phyloP scores from a whole-genome alignment of 2,797 vertebrate genomes.

The Neosalanx taihuensis region DNA sequence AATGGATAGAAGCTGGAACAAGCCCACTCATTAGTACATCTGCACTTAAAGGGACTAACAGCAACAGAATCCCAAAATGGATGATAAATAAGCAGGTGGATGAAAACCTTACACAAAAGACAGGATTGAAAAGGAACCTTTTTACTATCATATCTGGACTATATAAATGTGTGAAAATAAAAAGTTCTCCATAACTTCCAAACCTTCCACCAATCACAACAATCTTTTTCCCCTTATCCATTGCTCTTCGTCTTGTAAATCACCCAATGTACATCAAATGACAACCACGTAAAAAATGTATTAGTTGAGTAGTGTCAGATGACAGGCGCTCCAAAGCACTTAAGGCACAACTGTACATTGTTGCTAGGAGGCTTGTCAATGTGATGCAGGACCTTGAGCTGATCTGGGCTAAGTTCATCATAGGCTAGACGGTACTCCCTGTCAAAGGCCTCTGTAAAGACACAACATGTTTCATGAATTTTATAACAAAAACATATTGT shows the following conservation, averaged over 20 bases:
- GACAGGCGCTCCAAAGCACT: slow-evolving; percentile 85
- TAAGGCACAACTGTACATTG: slow-evolving; percentile 86
- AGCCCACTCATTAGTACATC: not conserved
- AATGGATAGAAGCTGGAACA: slow-evolving; percentile 32
- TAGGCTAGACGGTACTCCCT: slow-evolving; percentile 87
- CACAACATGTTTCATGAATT: not conserved
- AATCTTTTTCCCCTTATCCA: slow-evolving; percentile 1
- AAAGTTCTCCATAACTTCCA: slow-evolving; percentile 7
- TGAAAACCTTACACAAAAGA: slow-evolving; percentile 29
- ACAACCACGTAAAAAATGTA: slow-evolving; percentile 1
- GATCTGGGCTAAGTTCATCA: slow-evolving; percentile 78
- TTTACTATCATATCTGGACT: slow-evolving; percentile 57
- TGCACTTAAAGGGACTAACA: slow-evolving; percentile 15
- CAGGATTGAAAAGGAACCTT: slow-evolving; percentile 28
- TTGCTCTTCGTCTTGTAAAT: not conserved
- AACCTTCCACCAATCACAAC: not conserved
- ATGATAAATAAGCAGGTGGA: slow-evolving; percentile 34
- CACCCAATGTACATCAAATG: not conserved
- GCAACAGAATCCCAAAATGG: slow-evolving; percentile 33
- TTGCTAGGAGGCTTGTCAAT: slow-evolving; percentile 83
- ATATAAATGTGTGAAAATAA: slow-evolving; percentile 21
- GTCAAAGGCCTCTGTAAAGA: slow-evolving; percentile 90
- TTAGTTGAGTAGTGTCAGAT: slow-evolving; percentile 70
- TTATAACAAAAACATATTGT: too few relatives aligned
- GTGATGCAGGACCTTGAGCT: slow-evolving; percentile 79